Conservation (phyloP, 2,888 invertebrate genomes). For the Tenodera sinensis region DNA sequence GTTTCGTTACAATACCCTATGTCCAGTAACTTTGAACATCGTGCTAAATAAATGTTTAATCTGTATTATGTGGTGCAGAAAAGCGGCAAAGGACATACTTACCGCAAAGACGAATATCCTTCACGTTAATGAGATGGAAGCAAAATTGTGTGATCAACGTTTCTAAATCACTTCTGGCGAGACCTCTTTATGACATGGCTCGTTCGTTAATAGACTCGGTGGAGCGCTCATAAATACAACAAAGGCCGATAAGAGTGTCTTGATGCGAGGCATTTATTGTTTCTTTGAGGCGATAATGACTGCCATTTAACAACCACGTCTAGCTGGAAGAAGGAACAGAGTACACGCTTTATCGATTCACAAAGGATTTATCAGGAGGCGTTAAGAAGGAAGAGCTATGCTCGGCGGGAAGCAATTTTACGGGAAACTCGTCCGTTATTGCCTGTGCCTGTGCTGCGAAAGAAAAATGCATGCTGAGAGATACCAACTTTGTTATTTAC, state of each 20-base stretch:
- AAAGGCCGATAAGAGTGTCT: neutral
- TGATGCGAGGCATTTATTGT: neutral
- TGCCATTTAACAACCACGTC: neutral
- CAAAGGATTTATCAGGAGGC: neutral
- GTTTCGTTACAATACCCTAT: too few species aligned
- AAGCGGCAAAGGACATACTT: neutral
- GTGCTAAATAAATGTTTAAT: too few species aligned
- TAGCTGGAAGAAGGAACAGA: neutral
- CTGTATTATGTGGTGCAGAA: neutral
- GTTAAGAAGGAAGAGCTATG: neutral
- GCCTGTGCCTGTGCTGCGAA: too few species aligned
- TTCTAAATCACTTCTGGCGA: neutral
- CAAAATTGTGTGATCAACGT: neutral
- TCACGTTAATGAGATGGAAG: neutral
- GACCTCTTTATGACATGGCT: neutral
- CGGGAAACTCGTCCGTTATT: neutral
- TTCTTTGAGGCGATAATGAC: neutral
- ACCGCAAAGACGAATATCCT: neutral
- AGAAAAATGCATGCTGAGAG: neutral
- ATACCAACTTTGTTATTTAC: neutral
- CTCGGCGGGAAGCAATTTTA: neutral
- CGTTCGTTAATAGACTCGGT: neutral
- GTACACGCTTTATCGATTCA: neutral
- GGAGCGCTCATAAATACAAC: neutral
- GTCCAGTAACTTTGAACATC: too few species aligned